phyloP scores from a whole-genome alignment of 2,888 invertebrate species.

The Chrysodeixis includens region DNA sequence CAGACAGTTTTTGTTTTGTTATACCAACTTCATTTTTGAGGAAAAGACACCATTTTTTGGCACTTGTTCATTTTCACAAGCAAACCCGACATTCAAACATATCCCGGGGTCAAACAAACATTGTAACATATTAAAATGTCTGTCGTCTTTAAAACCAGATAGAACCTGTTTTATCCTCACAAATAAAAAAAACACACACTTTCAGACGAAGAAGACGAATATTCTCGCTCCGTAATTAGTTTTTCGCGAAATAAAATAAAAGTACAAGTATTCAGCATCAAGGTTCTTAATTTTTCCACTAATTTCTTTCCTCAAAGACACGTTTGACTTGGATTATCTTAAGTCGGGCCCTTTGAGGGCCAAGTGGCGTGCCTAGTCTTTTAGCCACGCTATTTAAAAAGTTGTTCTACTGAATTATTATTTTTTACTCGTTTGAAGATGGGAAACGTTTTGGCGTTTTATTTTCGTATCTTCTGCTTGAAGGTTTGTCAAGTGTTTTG shows the following conservation, averaged over 20 bases:
- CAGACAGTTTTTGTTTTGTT: no score
- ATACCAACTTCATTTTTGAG: no score
- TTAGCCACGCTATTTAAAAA: slow-evolving; percentile 67
- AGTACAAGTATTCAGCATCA: not conserved
- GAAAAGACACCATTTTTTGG: no score
- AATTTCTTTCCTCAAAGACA: slow-evolving; percentile 40
- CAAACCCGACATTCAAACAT: no score
- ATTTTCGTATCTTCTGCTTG: slow-evolving; percentile 30
- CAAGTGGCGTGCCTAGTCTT: slow-evolving; percentile 50
- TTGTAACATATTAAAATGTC: no score
- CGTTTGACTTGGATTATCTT: slow-evolving; percentile 46
- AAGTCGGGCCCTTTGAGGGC: slow-evolving; percentile 42
- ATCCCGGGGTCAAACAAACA: no score
- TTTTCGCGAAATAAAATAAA: not conserved
- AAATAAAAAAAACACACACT: not conserved
- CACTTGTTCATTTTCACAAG: no score
- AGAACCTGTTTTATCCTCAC: not conserved
- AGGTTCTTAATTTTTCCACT: slow-evolving; percentile 21
- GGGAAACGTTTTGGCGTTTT: slow-evolving; percentile 45
- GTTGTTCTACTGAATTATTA: slow-evolving; percentile 66
- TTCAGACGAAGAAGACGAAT: not conserved
- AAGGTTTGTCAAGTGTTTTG: not conserved
- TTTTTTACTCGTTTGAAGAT: slow-evolving; percentile 46
- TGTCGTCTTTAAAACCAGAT: not conserved
- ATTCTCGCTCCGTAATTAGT: not conserved